Conservation (phyloP, 2,888 invertebrate species). For the Kryphioiulus occultus region DNA sequence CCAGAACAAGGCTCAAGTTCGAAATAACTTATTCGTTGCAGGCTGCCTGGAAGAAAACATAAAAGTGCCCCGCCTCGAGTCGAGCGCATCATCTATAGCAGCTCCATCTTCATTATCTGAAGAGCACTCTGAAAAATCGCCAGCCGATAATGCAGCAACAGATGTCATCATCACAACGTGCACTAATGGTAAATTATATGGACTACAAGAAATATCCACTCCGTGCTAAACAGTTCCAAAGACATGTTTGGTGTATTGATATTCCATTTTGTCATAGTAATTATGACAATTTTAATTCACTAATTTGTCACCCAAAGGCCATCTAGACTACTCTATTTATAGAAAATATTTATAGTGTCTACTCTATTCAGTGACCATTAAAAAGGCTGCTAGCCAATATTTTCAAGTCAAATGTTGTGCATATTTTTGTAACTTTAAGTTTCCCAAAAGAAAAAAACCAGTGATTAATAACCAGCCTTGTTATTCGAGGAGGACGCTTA, state of each 20-base stretch:
- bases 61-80: neutral
- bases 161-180: neutral
- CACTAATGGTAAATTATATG: conserved; percentile 41
- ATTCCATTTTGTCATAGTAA: neutral
- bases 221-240: neutral
- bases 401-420: neutral
- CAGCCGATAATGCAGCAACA: neutral
- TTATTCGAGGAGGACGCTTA: too few species aligned
- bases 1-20: neutral
- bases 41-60: neutral
- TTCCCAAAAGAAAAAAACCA: neutral
- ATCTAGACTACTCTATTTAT: conserved; percentile 10
- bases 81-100: neutral
- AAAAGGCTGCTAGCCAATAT: neutral
- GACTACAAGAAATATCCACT: conserved; percentile 18
- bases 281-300: neutral
- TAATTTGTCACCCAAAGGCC: neutral
- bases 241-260: neutral
- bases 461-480: neutral
- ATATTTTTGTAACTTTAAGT: conserved; percentile 2
- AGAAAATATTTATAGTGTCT: neutral
- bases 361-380: conserved; percentile 1
- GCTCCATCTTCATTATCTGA: conserved; percentile 29
- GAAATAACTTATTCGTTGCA: neutral
- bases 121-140: neutral